A percentile compares a stretch with the other conserved stretches of the same genome.
Conservation (phyloP, 2,113 vertebrate genomes). For the Polypterus bichir region DNA sequence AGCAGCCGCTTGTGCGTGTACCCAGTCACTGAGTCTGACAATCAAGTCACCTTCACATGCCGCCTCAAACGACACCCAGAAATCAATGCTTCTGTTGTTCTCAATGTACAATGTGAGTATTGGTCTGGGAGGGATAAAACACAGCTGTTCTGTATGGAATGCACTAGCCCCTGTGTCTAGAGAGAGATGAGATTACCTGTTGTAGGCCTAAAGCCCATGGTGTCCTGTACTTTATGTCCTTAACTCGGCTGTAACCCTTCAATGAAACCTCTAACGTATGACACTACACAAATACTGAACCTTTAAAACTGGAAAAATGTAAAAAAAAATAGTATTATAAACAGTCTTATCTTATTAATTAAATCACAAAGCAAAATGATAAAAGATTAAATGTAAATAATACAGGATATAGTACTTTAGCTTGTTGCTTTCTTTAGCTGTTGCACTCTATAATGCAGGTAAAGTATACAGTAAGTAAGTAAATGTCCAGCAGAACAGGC, state of each 20-base stretch:
- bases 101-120: conserved; percentile 50
- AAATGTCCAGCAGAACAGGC: too few species aligned
- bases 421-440: too few species aligned
- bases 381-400: too few species aligned
- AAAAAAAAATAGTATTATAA: too few species aligned
- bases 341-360: too few species aligned
- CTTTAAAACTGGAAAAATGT: too few species aligned
- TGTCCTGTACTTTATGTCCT: neutral
- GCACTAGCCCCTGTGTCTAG: neutral
- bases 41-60: conserved; percentile 43
- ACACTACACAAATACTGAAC: neutral
- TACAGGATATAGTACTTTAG: too few species aligned
- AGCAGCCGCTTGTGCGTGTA: conserved; percentile 40
- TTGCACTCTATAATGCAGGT: too few species aligned
- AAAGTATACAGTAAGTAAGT: too few species aligned
- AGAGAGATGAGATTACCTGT: neutral
- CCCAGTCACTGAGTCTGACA: conserved; percentile 33
- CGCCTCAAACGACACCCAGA: conserved; percentile 25
- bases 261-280: neutral
- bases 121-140: neutral
- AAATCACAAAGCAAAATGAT: too few species aligned
- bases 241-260: neutral
- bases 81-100: conserved; percentile 29
- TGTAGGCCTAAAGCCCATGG: neutral
- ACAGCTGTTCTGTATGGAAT: neutral